phyloP scores from a whole-genome alignment of 2,113 vertebrate genomes.

The Melanotaenia duboulayi region DNA sequence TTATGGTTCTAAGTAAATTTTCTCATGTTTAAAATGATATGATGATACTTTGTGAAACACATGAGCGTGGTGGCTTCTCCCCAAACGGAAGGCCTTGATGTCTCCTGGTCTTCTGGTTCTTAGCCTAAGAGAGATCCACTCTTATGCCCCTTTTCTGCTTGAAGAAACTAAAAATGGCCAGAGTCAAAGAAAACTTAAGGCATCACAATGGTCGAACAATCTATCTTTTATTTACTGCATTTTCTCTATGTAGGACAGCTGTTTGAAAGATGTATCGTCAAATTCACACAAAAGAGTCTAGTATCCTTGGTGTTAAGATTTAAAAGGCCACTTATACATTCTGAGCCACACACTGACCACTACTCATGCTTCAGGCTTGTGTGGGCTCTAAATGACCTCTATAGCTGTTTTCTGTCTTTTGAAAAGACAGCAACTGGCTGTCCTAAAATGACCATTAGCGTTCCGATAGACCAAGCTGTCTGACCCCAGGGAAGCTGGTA shows the following conservation, averaged over 20 bases:
- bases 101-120: too few relatives aligned
- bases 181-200: background rate
- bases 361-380: slow-evolving; percentile 49
- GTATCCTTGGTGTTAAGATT: slow-evolving; percentile 36
- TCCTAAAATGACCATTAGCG: slow-evolving; percentile 55
- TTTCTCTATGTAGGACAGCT: background rate
- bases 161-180: background rate
- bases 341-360: slow-evolving; percentile 49
- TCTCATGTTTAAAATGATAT: background rate
- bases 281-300: slow-evolving; percentile 24
- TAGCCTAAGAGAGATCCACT: background rate
- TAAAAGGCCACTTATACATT: slow-evolving; percentile 59
- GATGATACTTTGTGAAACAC: background rate
- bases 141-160: background rate
- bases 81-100: too few relatives aligned
- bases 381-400: slow-evolving; percentile 68
- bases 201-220: background rate
- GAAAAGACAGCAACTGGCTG: slow-evolving; percentile 52
- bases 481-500: slow-evolving; percentile 47
- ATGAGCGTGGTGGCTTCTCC: background rate
- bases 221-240: background rate
- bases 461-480: slow-evolving; percentile 37
- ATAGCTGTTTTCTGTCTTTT: slow-evolving; percentile 63
- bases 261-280: background rate
- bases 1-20: background rate